Conservation (phyloP, 2,113 vertebrate species). For the Hystrix brachyura region DNA sequence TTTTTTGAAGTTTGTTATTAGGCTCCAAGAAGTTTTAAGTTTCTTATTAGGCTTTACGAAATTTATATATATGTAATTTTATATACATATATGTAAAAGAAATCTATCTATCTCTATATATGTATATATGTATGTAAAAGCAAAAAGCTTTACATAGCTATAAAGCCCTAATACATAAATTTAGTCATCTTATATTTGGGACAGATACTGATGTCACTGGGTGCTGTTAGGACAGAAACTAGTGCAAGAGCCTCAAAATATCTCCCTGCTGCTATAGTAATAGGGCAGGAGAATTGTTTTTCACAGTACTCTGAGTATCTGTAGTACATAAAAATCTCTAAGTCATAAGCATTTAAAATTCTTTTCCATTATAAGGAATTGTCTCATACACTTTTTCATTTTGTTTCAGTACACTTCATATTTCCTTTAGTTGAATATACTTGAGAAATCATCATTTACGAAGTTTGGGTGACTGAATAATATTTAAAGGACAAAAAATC, state of each 20-base stretch:
- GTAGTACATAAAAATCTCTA: slow-evolving; percentile 39
- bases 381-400: slow-evolving; percentile 68
- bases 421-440: slow-evolving; percentile 61
- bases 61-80: too few relatives aligned
- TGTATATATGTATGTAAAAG: not conserved
- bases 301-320: not conserved
- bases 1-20: slow-evolving; percentile 30
- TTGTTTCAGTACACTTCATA: slow-evolving; percentile 57
- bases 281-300: not conserved
- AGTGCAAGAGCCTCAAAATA: not conserved
- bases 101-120: too few relatives aligned
- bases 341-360: slow-evolving; percentile 65
- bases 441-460: slow-evolving; percentile 54
- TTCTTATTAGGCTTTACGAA: not conserved
- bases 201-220: not conserved
- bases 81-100: too few relatives aligned
- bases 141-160: not conserved
- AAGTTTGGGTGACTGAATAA: slow-evolving; percentile 64
- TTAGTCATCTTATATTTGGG: not conserved
- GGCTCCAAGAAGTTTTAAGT: slow-evolving; percentile 13
- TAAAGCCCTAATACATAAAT: not conserved
- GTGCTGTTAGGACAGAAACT: not conserved
- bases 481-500: slow-evolving; percentile 64
- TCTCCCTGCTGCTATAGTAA: not conserved
- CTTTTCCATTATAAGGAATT: slow-evolving; percentile 51